Conservation (phyloP, 2,888 invertebrate genomes). For the Melanchra persicariae region DNA sequence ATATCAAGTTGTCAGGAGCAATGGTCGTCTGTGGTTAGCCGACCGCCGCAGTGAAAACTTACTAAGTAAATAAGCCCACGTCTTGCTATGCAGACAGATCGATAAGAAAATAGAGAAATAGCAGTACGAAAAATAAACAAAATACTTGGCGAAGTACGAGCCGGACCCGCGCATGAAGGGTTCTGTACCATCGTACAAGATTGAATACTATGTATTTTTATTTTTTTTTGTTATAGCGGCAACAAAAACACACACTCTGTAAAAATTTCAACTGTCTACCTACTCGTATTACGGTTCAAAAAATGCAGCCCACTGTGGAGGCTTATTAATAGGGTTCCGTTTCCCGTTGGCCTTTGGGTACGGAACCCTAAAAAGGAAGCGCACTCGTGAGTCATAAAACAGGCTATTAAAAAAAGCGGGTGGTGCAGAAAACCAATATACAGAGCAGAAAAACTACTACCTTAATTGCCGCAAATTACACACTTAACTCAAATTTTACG, state of each 20-base stretch:
- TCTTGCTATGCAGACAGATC: constrained; percentile 33
- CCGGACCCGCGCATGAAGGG: no score
- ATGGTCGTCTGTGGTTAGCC: constrained; percentile 29
- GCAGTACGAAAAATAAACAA: background rate
- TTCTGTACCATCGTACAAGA: no score
- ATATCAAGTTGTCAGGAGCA: constrained; percentile 33
- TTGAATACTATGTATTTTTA: no score
- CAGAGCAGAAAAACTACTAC: constrained; percentile 2
- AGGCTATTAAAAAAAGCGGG: constrained; percentile 33
- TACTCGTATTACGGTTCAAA: no score
- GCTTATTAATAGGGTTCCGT: no score
- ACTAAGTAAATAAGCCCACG: constrained; percentile 19
- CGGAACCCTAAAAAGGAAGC: constrained; percentile 28
- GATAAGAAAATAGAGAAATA: constrained; percentile 33
- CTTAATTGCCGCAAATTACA: constrained; percentile 4
- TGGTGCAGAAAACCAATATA: background rate
- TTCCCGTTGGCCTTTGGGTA: no score
- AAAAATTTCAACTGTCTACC: no score
- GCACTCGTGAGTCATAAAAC: constrained; percentile 43
- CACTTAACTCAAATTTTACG: background rate
- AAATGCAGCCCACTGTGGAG: no score
- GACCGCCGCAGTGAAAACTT: constrained; percentile 8
- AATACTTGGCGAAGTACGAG: no score
- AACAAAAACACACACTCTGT: no score
- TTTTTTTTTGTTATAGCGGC: no score